These are phyloP conservation scores for Pseudomyrmex dendroicus DNA, from an alignment of 1,140 invertebrate genomes.

Conservation along the genomic window DNA sequence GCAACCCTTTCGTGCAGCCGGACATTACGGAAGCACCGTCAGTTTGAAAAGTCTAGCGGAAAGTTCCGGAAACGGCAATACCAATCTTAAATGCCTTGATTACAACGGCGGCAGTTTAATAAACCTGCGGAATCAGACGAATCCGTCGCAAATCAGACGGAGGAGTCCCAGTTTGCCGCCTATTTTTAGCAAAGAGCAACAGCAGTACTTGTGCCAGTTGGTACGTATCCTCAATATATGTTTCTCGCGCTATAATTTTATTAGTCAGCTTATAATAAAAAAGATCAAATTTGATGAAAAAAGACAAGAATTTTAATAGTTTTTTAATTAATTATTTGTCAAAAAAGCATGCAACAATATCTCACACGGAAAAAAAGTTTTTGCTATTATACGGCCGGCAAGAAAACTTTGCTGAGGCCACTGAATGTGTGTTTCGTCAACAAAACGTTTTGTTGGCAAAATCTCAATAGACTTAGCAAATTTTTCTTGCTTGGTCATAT, in stretches of 20 bases:
- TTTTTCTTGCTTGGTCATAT: no score
- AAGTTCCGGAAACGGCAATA: conserved; percentile 61
- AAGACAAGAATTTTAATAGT: no score
- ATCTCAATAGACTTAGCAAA: no score
- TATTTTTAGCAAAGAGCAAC: conserved; percentile 84
- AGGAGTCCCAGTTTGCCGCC: conserved; percentile 87
- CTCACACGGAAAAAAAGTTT: no score
- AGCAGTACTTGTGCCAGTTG: conserved; percentile 71
- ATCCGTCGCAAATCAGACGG: conserved; percentile 72
- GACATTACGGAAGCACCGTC: conserved; percentile 76
- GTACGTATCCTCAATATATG: background rate
- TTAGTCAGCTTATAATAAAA: background rate
- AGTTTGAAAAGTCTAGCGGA: conserved; percentile 75
- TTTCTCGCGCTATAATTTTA: background rate
- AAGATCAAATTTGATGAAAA: no score
- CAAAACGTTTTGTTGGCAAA: no score
- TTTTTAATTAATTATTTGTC: no score
- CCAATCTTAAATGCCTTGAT: conserved; percentile 73
- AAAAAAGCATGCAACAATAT: no score
- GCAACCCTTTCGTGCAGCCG: conserved; percentile 70
- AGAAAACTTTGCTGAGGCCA: no score
- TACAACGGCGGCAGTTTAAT: conserved; percentile 75
- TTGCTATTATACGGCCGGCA: no score
- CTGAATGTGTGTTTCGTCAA: no score
- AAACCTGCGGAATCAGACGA: conserved; percentile 75